Base-by-base conservation (phyloP, 1,140 invertebrate species). In the Coenobita brevimanus region DNA sequence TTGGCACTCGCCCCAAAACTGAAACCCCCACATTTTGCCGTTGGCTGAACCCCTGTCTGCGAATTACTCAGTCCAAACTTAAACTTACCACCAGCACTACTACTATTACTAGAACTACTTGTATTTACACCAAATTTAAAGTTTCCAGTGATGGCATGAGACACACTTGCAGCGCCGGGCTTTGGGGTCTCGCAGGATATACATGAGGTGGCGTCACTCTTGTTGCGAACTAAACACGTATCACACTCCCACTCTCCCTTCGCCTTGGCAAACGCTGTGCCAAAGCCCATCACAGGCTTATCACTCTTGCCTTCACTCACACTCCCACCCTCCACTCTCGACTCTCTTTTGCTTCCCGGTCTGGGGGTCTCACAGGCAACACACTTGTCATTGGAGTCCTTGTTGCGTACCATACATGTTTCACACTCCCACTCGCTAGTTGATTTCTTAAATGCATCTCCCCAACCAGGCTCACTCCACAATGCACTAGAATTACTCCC, bases 341-440 rank as follows among this genome's bases (percentile, higher is more conserved):
- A 62, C 41, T 76, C 2, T 75, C 92, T 89, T 88, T 89, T 89
- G 91, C 93, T 92, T 54, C 90, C 92, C 50, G 95, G 95, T 91
- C 95, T 96, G 0, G 94, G 91, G 36, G 93, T 92, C 89, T 94
- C 93, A 92, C 95, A 96, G 13, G 95, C 95, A 3, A 94, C 92
- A 92, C 96, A 96, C 87, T 94, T 95, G 2, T 89, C 89, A 24
- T 92, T 92, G 13, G 92, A 92, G 24, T 92, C 91, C 62, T 95
- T 94, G 92, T 96, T 96, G 73, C 93, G 92, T 1, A 96, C 93
- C 93, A 95, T 94, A 92, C 96, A 96, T 62, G 92, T 93, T 13
- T 92, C 91, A 92, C 96, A 96, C 82, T 95, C 94, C 95, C 95
- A 96, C 79, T 93, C 93, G 88, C 93, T 93, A 1, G 91, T 81